phyloP scores from a whole-genome alignment of 1,140 invertebrate genomes.

The Drosophila nasuta region DNA sequence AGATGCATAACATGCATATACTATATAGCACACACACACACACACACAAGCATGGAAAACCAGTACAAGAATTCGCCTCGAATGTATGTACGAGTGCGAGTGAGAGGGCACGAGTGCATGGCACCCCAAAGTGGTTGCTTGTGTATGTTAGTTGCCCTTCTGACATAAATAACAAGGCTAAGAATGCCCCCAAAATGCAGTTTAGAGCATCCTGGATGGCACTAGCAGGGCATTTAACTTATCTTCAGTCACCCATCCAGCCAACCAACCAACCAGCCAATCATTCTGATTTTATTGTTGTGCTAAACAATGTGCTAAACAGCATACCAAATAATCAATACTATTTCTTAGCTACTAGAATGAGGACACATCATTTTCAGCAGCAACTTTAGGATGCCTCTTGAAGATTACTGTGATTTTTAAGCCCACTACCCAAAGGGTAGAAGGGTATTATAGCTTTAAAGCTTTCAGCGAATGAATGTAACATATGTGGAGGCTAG shows the following conservation, averaged over 20 bases:
- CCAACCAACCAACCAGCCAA: not conserved
- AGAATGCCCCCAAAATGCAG: slow-evolving; percentile 18
- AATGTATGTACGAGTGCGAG: not conserved
- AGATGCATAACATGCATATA: too few species aligned
- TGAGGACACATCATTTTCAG: too few species aligned
- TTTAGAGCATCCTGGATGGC: not conserved
- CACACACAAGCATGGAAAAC: too few species aligned
- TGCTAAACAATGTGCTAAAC: not conserved
- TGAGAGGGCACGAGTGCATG: too few species aligned
- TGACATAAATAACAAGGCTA: slow-evolving; percentile 34
- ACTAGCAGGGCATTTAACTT: not conserved
- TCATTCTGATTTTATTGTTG: slow-evolving; percentile 14
- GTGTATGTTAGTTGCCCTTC: slow-evolving; percentile 28
- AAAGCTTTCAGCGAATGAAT: too few species aligned
- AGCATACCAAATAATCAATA: slow-evolving; percentile 6
- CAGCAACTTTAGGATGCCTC: too few species aligned
- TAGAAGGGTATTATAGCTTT: too few species aligned
- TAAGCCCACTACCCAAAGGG: too few species aligned
- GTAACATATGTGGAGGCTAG: too few species aligned
- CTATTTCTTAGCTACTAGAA: not conserved
- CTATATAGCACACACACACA: too few species aligned
- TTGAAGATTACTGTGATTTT: too few species aligned
- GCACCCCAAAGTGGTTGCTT: not conserved
- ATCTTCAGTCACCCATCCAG: slow-evolving; percentile 2
- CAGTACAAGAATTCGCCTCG: too few species aligned